A percentile compares a stretch with the other conserved stretches of the same genome.
Conservation (phyloP, 2,888 invertebrate species). For the Clistopyga incitator region DNA sequence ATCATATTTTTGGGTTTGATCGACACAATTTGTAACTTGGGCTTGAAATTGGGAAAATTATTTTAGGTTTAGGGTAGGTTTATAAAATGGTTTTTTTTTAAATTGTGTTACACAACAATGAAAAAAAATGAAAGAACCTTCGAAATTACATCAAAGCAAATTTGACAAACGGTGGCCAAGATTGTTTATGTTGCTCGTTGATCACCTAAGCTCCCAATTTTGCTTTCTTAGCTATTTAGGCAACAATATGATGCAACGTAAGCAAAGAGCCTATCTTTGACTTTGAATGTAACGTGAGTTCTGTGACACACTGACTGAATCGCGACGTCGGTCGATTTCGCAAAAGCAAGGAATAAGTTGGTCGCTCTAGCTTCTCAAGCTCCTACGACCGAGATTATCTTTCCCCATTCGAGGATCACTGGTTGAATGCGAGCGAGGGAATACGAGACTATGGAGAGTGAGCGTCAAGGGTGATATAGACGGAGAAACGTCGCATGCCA, state of each 20-base stretch:
- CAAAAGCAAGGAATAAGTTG: slow-evolving; percentile 6
- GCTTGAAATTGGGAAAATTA: background rate
- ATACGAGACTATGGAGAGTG: slow-evolving; percentile 3
- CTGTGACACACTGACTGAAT: slow-evolving; percentile 52
- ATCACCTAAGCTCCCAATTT: background rate
- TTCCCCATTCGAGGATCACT: slow-evolving; percentile 5
- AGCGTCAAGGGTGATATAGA: slow-evolving; percentile 8
- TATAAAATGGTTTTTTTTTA: background rate
- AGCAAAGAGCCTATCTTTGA: slow-evolving; percentile 27
- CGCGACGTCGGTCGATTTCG: slow-evolving; percentile 3
- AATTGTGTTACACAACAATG: background rate
- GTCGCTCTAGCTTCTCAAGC: slow-evolving; percentile 12
- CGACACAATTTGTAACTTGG: background rate
- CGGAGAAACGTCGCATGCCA: slow-evolving; percentile 12
- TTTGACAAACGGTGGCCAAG: background rate
- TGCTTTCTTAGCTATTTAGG: background rate
- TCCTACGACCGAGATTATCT: slow-evolving; percentile 31
- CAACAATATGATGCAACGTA: slow-evolving; percentile 28
- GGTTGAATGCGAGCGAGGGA: slow-evolving; percentile 33
- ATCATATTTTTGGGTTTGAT: background rate
- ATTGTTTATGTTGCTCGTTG: background rate
- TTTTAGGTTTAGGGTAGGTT: background rate
- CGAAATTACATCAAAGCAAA: background rate
- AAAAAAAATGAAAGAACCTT: background rate
- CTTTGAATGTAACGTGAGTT: slow-evolving; percentile 18